These are phyloP conservation scores for Centropus bengalensis DNA, from an alignment of 2,113 vertebrate species.

Conservation along the genomic window DNA sequence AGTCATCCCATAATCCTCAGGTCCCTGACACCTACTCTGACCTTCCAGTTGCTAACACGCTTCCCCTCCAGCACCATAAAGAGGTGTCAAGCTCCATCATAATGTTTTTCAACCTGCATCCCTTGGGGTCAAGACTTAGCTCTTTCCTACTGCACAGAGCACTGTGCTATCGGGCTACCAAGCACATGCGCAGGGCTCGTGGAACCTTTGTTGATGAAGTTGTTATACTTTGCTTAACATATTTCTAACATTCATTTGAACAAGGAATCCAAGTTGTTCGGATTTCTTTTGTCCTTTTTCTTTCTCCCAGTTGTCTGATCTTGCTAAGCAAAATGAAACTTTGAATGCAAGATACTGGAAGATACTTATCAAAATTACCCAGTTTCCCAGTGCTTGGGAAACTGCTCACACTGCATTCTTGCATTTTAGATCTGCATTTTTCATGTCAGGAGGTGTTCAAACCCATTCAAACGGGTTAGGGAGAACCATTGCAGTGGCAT, in stretches of 20 bases:
- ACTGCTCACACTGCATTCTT: not conserved
- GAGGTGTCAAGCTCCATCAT: not conserved
- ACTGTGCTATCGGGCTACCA: not conserved
- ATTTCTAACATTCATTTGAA: not conserved
- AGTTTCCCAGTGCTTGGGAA: not conserved
- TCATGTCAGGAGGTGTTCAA: not conserved
- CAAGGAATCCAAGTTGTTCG: not conserved
- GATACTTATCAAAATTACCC: not conserved
- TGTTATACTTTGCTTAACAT: not conserved
- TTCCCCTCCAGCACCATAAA: not conserved
- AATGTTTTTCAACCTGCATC: not conserved
- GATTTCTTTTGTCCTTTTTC: not conserved
- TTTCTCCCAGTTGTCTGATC: not conserved
- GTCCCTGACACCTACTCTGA: not conserved
- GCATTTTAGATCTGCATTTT: not conserved
- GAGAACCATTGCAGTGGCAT: not conserved
- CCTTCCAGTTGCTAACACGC: not conserved
- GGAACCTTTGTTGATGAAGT: not conserved
- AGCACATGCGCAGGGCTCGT: not conserved
- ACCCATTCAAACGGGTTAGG: not conserved
- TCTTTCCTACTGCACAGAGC: not conserved
- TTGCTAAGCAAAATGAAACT: not conserved
- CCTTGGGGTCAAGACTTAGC: not conserved
- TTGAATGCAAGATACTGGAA: not conserved
- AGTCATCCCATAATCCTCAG: not conserved